phyloP scores from a whole-genome alignment of 2,888 invertebrate genomes.

The Stenurella melanura region DNA sequence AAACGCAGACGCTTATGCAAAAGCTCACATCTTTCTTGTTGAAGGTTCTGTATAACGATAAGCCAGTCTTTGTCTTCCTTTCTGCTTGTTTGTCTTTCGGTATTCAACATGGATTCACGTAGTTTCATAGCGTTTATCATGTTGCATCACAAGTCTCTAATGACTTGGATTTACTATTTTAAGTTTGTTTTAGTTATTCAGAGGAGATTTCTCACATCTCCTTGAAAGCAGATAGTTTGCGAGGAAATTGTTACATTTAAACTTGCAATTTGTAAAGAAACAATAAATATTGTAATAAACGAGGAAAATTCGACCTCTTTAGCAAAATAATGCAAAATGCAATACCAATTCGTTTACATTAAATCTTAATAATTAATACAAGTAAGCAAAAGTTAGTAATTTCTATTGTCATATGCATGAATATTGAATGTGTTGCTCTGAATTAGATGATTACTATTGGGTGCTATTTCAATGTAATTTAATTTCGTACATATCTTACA shows the following conservation, averaged over 20 bases:
- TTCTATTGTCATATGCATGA: no score
- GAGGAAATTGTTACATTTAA: not conserved
- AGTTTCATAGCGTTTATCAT: constrained; percentile 54
- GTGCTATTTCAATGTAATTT: no score
- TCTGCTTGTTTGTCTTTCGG: constrained; percentile 48
- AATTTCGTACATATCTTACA: no score
- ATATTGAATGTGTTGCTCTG: no score
- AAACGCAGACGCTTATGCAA: not conserved
- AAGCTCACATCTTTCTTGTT: not conserved
- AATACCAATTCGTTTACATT: no score
- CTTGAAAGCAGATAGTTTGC: not conserved
- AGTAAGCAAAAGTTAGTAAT: no score
- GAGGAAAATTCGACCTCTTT: no score
- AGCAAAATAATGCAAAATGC: no score
- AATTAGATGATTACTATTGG: no score
- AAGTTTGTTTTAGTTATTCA: constrained; percentile 3
- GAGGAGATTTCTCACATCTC: not conserved
- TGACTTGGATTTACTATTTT: constrained; percentile 44
- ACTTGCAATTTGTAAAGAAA: not conserved
- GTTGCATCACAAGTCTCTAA: constrained; percentile 58
- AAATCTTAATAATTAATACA: no score
- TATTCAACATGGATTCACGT: constrained; percentile 38
- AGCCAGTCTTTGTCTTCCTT: constrained; percentile 43
- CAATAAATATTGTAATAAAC: no score
- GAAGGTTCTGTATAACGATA: constrained; percentile 28